Evolutionary conservation across 2,888 invertebrate genomes (phyloP), one percentile per base, ranked within the genome.

Genomic region (Spilosoma lubricipeda): DNA sequence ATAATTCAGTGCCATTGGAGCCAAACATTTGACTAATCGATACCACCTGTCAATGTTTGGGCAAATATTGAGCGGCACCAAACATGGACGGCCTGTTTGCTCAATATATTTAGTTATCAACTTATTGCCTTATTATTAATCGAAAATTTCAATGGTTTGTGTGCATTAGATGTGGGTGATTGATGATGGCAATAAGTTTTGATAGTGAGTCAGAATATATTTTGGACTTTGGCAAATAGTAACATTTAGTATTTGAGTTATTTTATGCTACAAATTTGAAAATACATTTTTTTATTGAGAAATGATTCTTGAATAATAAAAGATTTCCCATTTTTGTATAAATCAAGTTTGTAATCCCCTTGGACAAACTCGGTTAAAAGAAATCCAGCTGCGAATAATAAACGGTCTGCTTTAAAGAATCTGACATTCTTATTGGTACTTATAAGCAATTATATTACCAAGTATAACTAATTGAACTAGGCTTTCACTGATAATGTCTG

Each of bases 41-140:
- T 70, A 72, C 87, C 87, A 89, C 88, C 91, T 89, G 90, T 89
- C 88, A 86, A 78, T 75, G 77, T 80, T 74, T 77, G 66, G 36
- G 82, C 85, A 90, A 89, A 90, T 84, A 90, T 76, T 81, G 89
- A 81, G 89, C 85, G 88, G 86, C 80, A 78, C 88, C 88, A 90
- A 90, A 90, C 88, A 90, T 77, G 83, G 85, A 84, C 72, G 83
- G 70, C 81, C 81, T 84, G 75, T 85, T 85, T 85, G 81, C 72
- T 27, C 72, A 59, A 72, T 75, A 71, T 77, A 75, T 83, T 82
- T 75, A 80, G 80, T 82, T 84, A 82, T 85, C 83, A 83, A 82
- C 79, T 81, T 80, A 77, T 80, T 76, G 67, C 73, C 77, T 77
- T 81, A 83, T 75, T 80, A 82, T 80, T 74, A 78, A 76, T 74